Evolutionary conservation across 2,888 invertebrate species (phyloP).

Genomic region (Coelinius sp.): DNA sequence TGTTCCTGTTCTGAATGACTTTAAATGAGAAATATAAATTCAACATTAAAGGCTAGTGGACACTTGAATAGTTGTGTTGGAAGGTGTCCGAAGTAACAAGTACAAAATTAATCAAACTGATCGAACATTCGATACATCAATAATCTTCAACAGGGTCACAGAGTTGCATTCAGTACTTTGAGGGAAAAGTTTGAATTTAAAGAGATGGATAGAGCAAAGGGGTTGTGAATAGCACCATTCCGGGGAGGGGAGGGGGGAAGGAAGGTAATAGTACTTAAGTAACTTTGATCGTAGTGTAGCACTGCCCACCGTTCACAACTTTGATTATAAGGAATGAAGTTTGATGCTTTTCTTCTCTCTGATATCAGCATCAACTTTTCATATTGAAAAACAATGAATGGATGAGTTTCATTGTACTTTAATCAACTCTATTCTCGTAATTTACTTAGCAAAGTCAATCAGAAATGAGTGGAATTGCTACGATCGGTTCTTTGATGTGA

Average conservation of each 20-base stretch:
- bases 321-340: slow-evolving; percentile 19
- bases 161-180: slow-evolving; percentile 9
- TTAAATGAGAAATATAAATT: too few relatives aligned
- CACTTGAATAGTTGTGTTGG: not conserved
- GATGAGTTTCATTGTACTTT: not conserved
- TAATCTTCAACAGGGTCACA: slow-evolving; percentile 5
- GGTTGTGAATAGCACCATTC: not conserved
- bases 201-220: not conserved
- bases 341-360: slow-evolving; percentile 1
- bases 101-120: slow-evolving; percentile 15
- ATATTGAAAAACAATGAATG: not conserved
- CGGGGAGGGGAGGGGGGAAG: too few relatives aligned
- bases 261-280: slow-evolving; percentile 15
- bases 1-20: too few relatives aligned
- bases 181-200: not conserved
- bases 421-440: slow-evolving; percentile 17
- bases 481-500: too few relatives aligned
- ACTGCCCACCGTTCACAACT: slow-evolving; percentile 1
- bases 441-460: slow-evolving; percentile 27
- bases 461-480: not conserved
- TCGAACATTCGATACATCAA: not conserved
- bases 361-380: slow-evolving; percentile 11
- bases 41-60: too few relatives aligned
- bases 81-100: not conserved
- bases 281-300: not conserved